phyloP scores from a whole-genome alignment of 2,797 vertebrate species.

The Sternarchorhynchus goeldii region DNA sequence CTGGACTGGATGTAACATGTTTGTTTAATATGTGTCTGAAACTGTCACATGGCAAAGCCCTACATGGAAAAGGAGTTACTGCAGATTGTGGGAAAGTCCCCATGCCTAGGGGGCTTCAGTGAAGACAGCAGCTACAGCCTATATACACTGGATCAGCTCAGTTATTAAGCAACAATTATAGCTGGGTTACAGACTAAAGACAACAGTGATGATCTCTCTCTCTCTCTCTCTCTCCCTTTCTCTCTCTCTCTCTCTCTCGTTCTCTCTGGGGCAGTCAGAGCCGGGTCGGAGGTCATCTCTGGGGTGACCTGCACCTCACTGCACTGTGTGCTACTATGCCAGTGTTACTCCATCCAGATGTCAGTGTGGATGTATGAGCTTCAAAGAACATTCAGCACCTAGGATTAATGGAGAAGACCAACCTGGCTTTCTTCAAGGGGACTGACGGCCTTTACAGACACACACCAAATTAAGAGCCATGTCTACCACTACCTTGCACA shows the following conservation, averaged over 20 bases:
- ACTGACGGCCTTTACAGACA: too few species aligned
- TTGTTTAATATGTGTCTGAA: neutral
- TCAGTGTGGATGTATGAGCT: neutral
- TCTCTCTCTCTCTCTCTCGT: too few species aligned
- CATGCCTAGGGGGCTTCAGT: neutral
- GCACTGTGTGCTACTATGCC: too few species aligned
- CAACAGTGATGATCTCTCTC: too few species aligned
- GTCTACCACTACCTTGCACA: neutral
- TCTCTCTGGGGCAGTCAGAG: too few species aligned
- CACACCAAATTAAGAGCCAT: too few species aligned
- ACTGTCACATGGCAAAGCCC: conserved; percentile 1
- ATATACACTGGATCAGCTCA: neutral
- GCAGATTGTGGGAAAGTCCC: neutral
- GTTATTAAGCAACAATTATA: neutral
- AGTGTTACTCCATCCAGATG: too few species aligned
- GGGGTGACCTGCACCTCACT: too few species aligned
- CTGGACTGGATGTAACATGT: neutral
- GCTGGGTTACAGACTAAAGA: too few species aligned
- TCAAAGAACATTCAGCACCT: neutral
- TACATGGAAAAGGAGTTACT: neutral
- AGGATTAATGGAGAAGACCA: neutral
- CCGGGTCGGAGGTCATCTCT: too few species aligned
- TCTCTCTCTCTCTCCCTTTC: too few species aligned
- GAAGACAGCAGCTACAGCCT: neutral
- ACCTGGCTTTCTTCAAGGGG: too few species aligned